Evolutionary conservation across 1,140 invertebrate genomes (phyloP), one percentile per base, ranked within the genome.

Genomic region (Solenopsis fugax): DNA sequence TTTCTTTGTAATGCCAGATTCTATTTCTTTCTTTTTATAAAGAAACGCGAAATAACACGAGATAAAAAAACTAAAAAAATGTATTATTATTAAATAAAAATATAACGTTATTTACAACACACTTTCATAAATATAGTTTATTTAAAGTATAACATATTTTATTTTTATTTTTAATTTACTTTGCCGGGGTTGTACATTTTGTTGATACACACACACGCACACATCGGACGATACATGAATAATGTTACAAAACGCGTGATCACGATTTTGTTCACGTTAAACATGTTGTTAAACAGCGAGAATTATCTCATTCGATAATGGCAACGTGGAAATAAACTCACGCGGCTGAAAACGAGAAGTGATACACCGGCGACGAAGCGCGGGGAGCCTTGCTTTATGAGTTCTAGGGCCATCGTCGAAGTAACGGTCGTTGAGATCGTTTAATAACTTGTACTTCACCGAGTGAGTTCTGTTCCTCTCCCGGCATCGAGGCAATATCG

Each of bases 381-480:
- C 41, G 41, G 9, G 6, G 41, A 73, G 34, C 29, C n/a, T 48
- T 48, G 69, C 45, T 50, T 82, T 84, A 75, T 73, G 80, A 84
- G 69, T 62, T 84, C 24, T 75, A 84, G 69, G 54, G 54, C 18
- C 54, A 84, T 84, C 80, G 45, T 50, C 0, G 52, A 58, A 73
- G 54, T 34, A 81, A 71, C 78, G 18, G 71, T 82, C 54, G 67
- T 73, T 10, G 69, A 84, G 80, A 75, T 60, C 69, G 54, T 73
- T 84, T 84, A 84, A 84, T 84, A 84, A 84, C 80, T 84, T 75
- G 80, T 84, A 50, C 69, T 60, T 60, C 54, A 50, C 41, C 80
- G 69, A 73, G 67, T 60, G 67, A 82, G 54, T 75, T 84, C 80
- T 60, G 69, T 75, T 84, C 18, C 41, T 48, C 24, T 10, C 54